These are phyloP conservation scores for Hepsetus odoe DNA, from an alignment of 2,113 vertebrate species.

Conservation along the genomic window DNA sequence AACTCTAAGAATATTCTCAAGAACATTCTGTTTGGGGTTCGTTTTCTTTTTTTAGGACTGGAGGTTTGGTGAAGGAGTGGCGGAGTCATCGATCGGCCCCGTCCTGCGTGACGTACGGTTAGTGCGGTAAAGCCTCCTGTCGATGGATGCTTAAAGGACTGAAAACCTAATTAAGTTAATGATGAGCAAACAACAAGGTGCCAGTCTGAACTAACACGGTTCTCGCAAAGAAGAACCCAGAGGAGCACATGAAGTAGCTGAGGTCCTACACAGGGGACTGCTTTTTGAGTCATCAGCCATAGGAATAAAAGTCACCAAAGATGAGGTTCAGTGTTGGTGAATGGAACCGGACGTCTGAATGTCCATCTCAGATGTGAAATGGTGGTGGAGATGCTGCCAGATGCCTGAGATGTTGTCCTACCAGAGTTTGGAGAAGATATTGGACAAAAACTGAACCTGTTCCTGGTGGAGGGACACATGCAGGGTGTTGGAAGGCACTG, in stretches of 20 bases:
- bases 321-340: no score
- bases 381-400: no score
- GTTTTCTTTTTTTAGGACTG: neutral
- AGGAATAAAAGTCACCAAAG: no score
- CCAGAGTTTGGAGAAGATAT: no score
- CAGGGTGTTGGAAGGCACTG: no score
- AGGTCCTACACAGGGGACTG: neutral
- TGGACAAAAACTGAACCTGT: no score
- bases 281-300: no score
- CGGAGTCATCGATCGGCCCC: slow-evolving; percentile 40
- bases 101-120: slow-evolving; percentile 31
- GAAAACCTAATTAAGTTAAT: slow-evolving; percentile 56
- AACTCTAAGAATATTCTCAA: neutral
- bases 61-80: slow-evolving; percentile 17
- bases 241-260: neutral
- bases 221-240: neutral
- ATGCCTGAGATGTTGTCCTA: no score
- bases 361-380: no score
- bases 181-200: slow-evolving; percentile 42
- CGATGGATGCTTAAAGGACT: slow-evolving; percentile 52
- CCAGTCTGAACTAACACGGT: slow-evolving; percentile 20
- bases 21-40: no score
- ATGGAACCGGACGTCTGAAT: no score
- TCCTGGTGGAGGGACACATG: no score
- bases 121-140: slow-evolving; percentile 32